Evolutionary conservation across 2,888 invertebrate genomes (phyloP).

Genomic region (Neoaliturus tenellus): DNA sequence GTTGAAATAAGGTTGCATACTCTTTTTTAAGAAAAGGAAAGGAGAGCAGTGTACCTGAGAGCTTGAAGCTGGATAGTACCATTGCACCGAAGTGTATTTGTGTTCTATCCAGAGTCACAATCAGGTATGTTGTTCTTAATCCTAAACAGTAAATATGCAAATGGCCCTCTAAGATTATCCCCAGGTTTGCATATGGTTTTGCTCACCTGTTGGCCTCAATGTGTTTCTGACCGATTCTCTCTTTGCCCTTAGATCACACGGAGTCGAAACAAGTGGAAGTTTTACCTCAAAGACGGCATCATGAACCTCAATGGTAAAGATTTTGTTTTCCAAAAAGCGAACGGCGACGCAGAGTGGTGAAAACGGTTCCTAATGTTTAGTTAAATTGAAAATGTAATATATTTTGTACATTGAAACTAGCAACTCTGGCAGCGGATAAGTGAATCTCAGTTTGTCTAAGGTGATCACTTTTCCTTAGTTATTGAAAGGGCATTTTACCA

Average conservation of each 20-base stretch:
- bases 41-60: no score
- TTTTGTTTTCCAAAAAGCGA: constrained; percentile 99
- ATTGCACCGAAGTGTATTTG: no score
- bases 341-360: constrained; percentile 99
- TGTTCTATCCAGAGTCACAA: no score
- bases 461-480: constrained; percentile 13
- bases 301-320: constrained; percentile 99
- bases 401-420: constrained; percentile 31
- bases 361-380: constrained; percentile 53
- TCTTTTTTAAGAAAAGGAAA: no score
- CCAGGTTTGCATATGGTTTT: no score
- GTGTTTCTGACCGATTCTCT: no score
- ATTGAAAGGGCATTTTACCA: constrained; percentile 3
- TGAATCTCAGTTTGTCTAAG: background rate
- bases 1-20: no score
- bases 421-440: constrained; percentile 27
- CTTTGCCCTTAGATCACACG: constrained; percentile 89
- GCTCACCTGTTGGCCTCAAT: no score
- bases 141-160: no score
- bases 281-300: constrained; percentile 99
- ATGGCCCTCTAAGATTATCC: no score
- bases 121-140: no score
- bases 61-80: no score
- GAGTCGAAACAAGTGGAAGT: constrained; percentile 99
- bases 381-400: constrained; percentile 25